Conservation (phyloP, 2,113 vertebrate genomes). For the Lophotis ruficrista region DNA sequence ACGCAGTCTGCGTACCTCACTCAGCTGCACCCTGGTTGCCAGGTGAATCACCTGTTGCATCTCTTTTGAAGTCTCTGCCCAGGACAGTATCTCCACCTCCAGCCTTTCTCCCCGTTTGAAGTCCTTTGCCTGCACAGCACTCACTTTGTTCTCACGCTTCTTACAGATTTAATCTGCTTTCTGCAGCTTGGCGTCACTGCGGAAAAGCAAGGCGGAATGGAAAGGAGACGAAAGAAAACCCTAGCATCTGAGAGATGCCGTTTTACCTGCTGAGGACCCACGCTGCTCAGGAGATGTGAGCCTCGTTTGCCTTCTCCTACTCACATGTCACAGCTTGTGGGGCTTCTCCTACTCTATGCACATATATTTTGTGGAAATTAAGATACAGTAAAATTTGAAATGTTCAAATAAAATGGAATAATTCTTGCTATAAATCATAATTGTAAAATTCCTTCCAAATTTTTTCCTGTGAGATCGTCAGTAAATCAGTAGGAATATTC, state of each 20-base stretch:
- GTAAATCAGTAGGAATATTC: background rate
- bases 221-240: background rate
- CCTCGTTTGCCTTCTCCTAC: background rate
- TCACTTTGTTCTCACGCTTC: constrained; percentile 18
- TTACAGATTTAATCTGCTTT: constrained; percentile 31
- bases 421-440: background rate
- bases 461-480: background rate
- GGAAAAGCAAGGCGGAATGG: background rate
- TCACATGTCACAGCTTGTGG: background rate
- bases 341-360: background rate
- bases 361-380: background rate
- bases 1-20: accelerated
- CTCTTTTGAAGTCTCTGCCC: constrained; percentile 16
- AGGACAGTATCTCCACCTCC: background rate
- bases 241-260: background rate
- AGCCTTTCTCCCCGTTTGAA: background rate
- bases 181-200: background rate
- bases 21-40: accelerated
- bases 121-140: background rate
- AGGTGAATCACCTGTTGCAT: background rate
- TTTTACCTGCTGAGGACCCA: background rate
- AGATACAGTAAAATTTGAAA: background rate
- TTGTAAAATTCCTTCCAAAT: background rate
- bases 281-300: accelerated
- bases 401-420: background rate